These are phyloP conservation scores for Heteromormyrus szaboi DNA, from an alignment of 2,797 vertebrate genomes.

Conservation along the genomic window DNA sequence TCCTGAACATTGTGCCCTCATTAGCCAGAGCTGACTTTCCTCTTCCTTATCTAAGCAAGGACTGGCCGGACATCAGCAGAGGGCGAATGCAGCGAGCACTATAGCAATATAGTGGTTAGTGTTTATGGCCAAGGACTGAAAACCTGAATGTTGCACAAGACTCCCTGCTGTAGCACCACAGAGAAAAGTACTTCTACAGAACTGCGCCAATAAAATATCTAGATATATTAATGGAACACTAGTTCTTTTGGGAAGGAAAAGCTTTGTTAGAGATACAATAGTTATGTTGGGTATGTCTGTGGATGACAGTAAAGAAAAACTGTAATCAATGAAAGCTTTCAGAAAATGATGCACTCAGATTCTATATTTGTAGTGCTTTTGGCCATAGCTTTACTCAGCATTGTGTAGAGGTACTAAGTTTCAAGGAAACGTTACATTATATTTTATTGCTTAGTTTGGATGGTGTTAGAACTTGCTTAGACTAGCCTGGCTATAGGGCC, in stretches of 20 bases:
- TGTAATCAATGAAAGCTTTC: conserved; percentile 3
- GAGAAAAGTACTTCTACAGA: neutral
- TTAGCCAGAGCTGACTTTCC: neutral
- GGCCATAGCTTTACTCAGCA: neutral
- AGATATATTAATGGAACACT: neutral
- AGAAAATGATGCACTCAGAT: neutral
- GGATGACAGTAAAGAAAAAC: neutral
- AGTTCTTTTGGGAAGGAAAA: neutral
- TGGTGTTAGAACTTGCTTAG: neutral
- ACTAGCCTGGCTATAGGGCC: neutral
- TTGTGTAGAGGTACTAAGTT: neutral
- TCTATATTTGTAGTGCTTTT: neutral
- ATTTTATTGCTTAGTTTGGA: neutral
- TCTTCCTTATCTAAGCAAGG: neutral
- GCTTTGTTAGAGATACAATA: neutral
- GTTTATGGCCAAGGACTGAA: neutral
- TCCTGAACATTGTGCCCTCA: neutral
- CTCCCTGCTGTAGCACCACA: neutral
- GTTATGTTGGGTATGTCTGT: neutral
- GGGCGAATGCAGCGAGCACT: neutral
- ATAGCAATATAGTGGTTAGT: neutral
- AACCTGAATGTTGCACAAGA: neutral
- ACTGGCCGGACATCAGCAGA: neutral
- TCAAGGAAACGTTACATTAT: neutral
- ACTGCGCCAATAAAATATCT: neutral